Evolutionary conservation across 1,140 invertebrate species (phyloP), one percentile per base, ranked within the genome.

Genomic region (Brachionus sp.): DNA sequence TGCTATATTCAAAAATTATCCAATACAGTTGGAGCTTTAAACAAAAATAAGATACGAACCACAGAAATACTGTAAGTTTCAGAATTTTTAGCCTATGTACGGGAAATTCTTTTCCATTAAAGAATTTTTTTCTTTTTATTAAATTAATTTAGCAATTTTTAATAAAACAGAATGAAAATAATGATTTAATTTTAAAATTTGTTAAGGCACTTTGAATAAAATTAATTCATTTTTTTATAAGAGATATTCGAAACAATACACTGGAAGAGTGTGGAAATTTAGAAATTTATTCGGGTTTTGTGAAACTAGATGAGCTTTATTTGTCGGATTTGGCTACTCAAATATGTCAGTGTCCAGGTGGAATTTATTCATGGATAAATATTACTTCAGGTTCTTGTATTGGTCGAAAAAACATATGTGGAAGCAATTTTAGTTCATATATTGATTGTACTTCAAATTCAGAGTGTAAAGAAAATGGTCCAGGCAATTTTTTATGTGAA

Each of bases 1-100:
- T 75, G 70, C 25, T 25, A 75, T 12, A 75, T 75, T 75, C 7
- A 75, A 29, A 75, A 75, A 46, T 50, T 75, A 46, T 75, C 70
- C 44, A 46, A 44, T 33, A 75, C 70, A 19, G 44, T 75, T 10
- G 70, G 70, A 4, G 7, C 42, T 25, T 75, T 75, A n/a, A 50
- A 75, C 23, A 44, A 16, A 46, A 25, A 46, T 25, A 75, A 44
- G 46, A 46, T 75, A n/a, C 39, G 44, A 46, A 46, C 39, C 25
- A 25, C 44, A 23, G 19, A 44, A 75, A 75, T 75, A 75, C 12
- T 75, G 70, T 75, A 75, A 75, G 13, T 23, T 42, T 68, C 4
- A 29, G 23, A 29, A 29, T 29, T 29, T 29, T 29, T 29, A 29
- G n/a, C 29, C 29, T 29, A 2, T 29, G 1, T 3, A 3, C 29